Evolutionary conservation across 2,797 vertebrate species (phyloP), one percentile per base, ranked within the genome.

Genomic region (Diceros bicornis): DNA sequence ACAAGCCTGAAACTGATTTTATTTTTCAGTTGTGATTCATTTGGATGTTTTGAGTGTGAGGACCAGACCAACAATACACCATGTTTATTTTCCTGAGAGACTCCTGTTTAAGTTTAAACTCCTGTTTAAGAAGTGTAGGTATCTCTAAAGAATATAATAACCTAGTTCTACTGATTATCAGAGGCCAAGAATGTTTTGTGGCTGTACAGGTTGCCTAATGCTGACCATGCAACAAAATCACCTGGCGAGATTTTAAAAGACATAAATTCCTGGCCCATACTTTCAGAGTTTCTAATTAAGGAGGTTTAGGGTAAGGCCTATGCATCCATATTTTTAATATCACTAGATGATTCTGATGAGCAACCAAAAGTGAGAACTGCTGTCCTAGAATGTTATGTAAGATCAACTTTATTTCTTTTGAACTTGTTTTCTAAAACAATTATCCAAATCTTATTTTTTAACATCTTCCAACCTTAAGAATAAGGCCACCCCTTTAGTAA

Each of bases 401-500:
- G 44, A 95, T 27, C 78, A 72, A 25, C 11, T 41, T 92, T 92
- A 71, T 14, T 85, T 91, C 52, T 79, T 91, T 89, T 83, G 57
- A 75, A 61, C 47, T 34, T 84, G 18, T 97, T 95, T 94, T 59
- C 59, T 85, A 25, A 94, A 83, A 57, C 13, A 91, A 32, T 79
- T 93, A 32, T 78, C 23, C 29, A 95, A 85, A 84, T 66, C 21
- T 84, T 23, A 82, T 79, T 84, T 92, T 92, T 77, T 41, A 37
- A 27, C 34, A 81, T 72, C 27, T 93, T 91, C 37, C n/a, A 91
- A 72, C 12, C 61, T 79, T 81, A 79, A 91, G 50, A 94, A 71
- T 68, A 89, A 84, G 37, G 27, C n/a, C 32, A 87, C 91, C 29
- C 7, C 44, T 84, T 95, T 95, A 87, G 84, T 79, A 66, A 93